Evolutionary conservation across 2,113 vertebrate genomes (phyloP).

Genomic region (Python bivittatus): DNA sequence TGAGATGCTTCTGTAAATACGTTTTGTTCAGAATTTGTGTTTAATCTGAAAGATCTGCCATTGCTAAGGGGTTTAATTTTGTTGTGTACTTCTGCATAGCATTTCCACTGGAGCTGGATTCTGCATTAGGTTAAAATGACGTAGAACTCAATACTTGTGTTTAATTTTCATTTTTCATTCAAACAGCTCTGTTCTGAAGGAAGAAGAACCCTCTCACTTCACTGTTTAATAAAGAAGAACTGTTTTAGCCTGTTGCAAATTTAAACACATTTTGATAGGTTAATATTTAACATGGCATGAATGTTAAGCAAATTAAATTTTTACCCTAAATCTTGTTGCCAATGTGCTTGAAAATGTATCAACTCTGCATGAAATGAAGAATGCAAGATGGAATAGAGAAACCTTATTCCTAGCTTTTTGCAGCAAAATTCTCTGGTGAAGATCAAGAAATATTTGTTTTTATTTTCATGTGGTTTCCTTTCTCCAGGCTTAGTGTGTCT

Average conservation of each 20-base stretch:
- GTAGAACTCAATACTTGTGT: background rate
- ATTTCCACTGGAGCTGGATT: background rate
- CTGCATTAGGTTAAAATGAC: background rate
- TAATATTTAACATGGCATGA: slow-evolving; percentile 43
- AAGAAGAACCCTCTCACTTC: background rate
- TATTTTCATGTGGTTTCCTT: too few species aligned
- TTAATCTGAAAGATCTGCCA: background rate
- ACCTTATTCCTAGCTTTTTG: background rate
- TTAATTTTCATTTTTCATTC: background rate
- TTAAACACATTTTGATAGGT: slow-evolving; percentile 43
- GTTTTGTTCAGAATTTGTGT: slow-evolving; percentile 8
- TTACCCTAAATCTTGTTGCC: slow-evolving; percentile 8
- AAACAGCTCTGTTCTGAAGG: background rate
- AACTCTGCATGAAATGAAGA: slow-evolving; percentile 45
- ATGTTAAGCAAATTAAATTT: slow-evolving; percentile 34
- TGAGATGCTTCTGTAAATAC: slow-evolving; percentile 7
- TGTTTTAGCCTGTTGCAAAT: slow-evolving; percentile 24
- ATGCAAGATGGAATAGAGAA: slow-evolving; percentile 8
- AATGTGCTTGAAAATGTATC: slow-evolving; percentile 29
- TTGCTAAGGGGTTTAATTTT: background rate
- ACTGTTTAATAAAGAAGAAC: slow-evolving; percentile 22
- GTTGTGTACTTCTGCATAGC: background rate
- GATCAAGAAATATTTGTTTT: background rate
- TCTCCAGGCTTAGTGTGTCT: too few species aligned
- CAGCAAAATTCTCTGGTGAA: background rate